Evolutionary conservation across 2,797 vertebrate species (phyloP), one percentile per base, ranked within the genome.

Genomic region (Brachyrhaphis roseni): DNA sequence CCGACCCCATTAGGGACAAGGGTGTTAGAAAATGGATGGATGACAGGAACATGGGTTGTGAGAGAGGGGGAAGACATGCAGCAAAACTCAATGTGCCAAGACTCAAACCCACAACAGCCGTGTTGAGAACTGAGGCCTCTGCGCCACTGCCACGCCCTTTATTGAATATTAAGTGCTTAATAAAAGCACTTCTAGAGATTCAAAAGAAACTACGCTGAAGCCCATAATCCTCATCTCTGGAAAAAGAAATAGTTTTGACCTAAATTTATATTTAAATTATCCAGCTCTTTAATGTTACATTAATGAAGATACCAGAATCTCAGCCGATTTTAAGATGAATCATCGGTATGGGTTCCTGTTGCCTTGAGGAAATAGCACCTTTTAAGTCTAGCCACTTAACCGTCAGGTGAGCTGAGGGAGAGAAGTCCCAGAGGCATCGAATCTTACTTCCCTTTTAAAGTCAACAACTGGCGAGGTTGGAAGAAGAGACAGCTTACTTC

Each of bases 381-480:
- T 66, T 78, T 82, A 62, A 83, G 59, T 51, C 85, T 55, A 80
- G 72, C 66, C 46, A 80, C 1, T 81, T 74, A 89, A 88, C 88
- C 86, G 83, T 88, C 88, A 89, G 84, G 86, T 88, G 87, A 91
- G 85, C 62, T 75, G 80, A 89, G 85, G 74, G 74, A 83, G 80
- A 55, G 41, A 72, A 83, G 82, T 87, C 86, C 78, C 73, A 88
- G 81, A 86, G 72, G 75, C 78, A 84, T 87, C 85, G 91, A 90
- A 89, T 95, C 91, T 94, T 93, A 91, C 91, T 95, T 96, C 94
- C 90, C 78, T 88, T 95, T 92, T 94, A 88, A 91, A 91, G 81
- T 84, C 68, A 72, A 89, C 82, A 88, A 86, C 70, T 81, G 79
- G 84, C 47, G 31, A 81, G 78, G 66, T 82, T 78, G 55, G 78